Evolutionary conservation across 1,140 invertebrate genomes (phyloP), one percentile per base, ranked within the genome.

Genomic region (Brachionus rubens): DNA sequence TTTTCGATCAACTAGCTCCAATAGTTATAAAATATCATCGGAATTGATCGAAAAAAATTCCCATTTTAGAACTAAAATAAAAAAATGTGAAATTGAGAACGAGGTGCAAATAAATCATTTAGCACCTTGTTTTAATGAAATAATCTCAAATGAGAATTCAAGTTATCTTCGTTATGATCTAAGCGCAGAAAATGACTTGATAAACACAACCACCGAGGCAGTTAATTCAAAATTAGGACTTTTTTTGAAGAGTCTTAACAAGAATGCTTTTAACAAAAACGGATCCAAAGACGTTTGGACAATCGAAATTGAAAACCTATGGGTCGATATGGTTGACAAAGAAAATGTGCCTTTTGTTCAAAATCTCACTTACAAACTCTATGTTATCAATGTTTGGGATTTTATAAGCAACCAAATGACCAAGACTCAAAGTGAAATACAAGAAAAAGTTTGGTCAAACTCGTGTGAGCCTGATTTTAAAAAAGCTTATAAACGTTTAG

Each of bases 241-340:
- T 54, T 54, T 72, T 33, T 24, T 72, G 4, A 72, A 72, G 14
- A 50, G 28, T 72, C 19, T 72, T 12, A 72, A 72, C 33, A 72
- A 52, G 41, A 72, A 48, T 14, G 43, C 68, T 48, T 41, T 72
- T 4, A 40, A 50, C 14, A 72, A 72, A 54, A 26, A 48, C 5
- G 46, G 46, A 21, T 33, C 46, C 7, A 48, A 54, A 28, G 68
- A 72, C 21, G 33, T 50, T 28, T 72, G 68, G 68, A 72, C 19
- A 3, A 50, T 72, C 12, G 46, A 50, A 7, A 36, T 72, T 4
- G 46, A 72, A 14, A 50, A 28, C n/a, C 19, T 72, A 14, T 72
- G 68, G 68, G n/a, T 72, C 4, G 68, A 72, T 24, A 50, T 72
- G 68, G 14, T 36, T 24, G 46, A 54, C n/a, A 50, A 33, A 21